Conservation (phyloP, 2,888 invertebrate genomes). For the Eupsilia transversa region DNA sequence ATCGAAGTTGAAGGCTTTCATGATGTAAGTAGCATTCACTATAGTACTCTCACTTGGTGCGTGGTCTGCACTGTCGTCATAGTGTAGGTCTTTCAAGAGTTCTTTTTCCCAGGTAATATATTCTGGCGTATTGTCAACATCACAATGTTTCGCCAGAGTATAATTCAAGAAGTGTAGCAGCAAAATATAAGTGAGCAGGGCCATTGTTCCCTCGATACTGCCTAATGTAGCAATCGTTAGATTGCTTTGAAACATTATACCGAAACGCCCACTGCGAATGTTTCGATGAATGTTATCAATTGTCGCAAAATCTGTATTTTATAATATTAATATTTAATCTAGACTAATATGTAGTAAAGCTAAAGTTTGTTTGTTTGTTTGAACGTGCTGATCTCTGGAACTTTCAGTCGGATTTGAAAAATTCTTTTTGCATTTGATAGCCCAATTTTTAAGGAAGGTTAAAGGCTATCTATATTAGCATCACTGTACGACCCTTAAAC, state of each 20-base stretch:
- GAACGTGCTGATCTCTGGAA: too few species aligned
- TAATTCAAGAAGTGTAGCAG: constrained; percentile 25
- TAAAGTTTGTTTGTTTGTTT: not conserved
- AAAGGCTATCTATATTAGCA: not conserved
- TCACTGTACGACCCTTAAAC: not conserved
- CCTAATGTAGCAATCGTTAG: not conserved
- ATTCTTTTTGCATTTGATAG: not conserved
- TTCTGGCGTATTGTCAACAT: constrained; percentile 20
- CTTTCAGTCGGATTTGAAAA: not conserved
- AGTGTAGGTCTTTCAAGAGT: constrained; percentile 47
- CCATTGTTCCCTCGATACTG: constrained; percentile 54
- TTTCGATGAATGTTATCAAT: not conserved
- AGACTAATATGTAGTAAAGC: not conserved
- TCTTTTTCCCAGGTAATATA: constrained; percentile 62
- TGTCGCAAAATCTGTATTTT: too few species aligned
- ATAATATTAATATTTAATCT: too few species aligned
- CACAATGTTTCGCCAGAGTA: constrained; percentile 29
- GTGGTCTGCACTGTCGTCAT: not conserved
- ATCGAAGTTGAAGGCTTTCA: constrained; percentile 71
- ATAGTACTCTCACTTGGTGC: constrained; percentile 36
- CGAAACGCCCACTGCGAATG: constrained; percentile 35
- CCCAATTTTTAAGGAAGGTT: not conserved
- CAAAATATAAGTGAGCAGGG: constrained; percentile 29
- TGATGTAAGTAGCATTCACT: constrained; percentile 57
- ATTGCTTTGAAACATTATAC: constrained; percentile 11